These are phyloP conservation scores for Villa cingulata DNA, from an alignment of 2,888 invertebrate species.

Conservation along the genomic window DNA sequence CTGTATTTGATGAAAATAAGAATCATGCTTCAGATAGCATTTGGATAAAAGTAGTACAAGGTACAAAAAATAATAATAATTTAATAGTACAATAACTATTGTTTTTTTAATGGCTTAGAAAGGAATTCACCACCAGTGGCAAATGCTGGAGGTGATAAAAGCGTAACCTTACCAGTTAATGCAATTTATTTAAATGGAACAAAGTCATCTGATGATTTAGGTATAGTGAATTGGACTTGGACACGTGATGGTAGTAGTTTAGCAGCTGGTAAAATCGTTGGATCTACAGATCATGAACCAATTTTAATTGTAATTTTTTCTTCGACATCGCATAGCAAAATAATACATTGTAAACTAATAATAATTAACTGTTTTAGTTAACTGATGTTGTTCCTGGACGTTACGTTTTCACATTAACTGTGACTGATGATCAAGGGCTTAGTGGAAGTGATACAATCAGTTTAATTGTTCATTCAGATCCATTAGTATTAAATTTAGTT, in stretches of 20 bases:
- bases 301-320: slow-evolving; percentile 49
- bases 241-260: slow-evolving; percentile 58
- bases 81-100: no score
- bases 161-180: slow-evolving; percentile 58
- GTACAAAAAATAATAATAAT: slow-evolving; percentile 45
- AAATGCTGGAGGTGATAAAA: slow-evolving; percentile 75
- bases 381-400: slow-evolving; percentile 76
- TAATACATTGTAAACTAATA: no score
- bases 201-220: slow-evolving; percentile 73
- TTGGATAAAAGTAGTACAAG: slow-evolving; percentile 69
- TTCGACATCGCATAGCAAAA: slow-evolving; percentile 21
- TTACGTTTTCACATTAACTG: slow-evolving; percentile 80
- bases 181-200: slow-evolving; percentile 74
- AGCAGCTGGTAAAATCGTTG: slow-evolving; percentile 72
- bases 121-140: slow-evolving; percentile 81
- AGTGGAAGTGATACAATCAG: slow-evolving; percentile 70
- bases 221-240: slow-evolving; percentile 76
- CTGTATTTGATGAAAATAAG: slow-evolving; percentile 72
- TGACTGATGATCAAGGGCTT: slow-evolving; percentile 79
- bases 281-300: slow-evolving; percentile 59
- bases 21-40: slow-evolving; percentile 62
- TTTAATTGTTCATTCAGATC: slow-evolving; percentile 68
- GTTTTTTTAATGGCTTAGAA: slow-evolving; percentile 47
- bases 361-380: slow-evolving; percentile 38
- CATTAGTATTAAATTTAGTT: slow-evolving; percentile 57